Conservation (phyloP, 2,888 invertebrate species). For the Scaptomyza caliginosa region DNA sequence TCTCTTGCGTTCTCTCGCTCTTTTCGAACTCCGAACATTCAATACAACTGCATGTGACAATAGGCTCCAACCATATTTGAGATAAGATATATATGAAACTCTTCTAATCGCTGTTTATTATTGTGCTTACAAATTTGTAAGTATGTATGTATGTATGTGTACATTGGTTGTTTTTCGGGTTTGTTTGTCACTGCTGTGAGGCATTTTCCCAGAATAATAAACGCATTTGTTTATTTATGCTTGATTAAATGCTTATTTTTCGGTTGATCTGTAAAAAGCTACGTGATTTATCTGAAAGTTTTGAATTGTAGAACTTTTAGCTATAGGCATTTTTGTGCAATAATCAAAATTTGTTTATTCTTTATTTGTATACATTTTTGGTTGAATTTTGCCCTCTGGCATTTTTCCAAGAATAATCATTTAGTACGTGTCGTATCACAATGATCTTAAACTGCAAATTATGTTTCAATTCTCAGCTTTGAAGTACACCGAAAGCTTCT, state of each 20-base stretch:
- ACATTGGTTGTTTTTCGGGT: constrained; percentile 1
- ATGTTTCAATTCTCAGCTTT: constrained; percentile 7
- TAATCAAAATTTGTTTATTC: neutral
- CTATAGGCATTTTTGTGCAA: neutral
- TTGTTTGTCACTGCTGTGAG: constrained; percentile 11
- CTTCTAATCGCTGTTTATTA: constrained; percentile 33
- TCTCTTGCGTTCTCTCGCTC: neutral
- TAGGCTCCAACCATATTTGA: constrained; percentile 22
- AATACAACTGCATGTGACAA: constrained; percentile 21
- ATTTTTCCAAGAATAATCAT: constrained; percentile 2
- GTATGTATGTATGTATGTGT: constrained; percentile 10
- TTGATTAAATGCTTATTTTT: neutral
- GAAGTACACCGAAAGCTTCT: constrained; percentile 4
- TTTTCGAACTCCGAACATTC: constrained; percentile 3
- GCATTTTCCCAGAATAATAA: constrained; percentile 1
- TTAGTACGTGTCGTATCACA: constrained; percentile 50
- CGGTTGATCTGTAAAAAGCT: constrained; percentile 4
- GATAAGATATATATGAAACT: constrained; percentile 65
- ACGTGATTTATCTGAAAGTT: constrained; percentile 40
- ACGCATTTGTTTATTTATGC: neutral
- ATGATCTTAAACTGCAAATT: constrained; percentile 8
- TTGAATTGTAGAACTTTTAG: neutral
- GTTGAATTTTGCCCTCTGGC: neutral
- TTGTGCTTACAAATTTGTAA: constrained; percentile 13
- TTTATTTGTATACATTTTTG: neutral